Evolutionary conservation across 2,797 vertebrate genomes (phyloP), one percentile per base, ranked within the genome.

Genomic region (Rhyacichthys aspro): DNA sequence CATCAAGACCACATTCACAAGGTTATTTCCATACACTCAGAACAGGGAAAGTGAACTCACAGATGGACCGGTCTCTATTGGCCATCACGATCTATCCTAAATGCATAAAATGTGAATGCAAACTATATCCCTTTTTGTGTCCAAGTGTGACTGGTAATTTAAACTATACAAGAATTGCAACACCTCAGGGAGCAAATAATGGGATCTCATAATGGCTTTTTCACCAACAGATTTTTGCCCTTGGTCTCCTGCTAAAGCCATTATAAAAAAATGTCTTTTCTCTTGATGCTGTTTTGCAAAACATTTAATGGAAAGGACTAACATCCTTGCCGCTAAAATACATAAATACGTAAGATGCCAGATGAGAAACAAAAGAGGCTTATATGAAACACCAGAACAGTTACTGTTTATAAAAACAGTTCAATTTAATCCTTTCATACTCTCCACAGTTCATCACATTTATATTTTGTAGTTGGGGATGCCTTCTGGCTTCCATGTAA

Each of bases 361-460:
- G 18, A 44, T 10, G 9, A 10, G 19, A 15, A 32, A 8, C 11
- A 19, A 19, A 33, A 11, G 3, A 48, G 36, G 2, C 3, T 42
- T 46, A 12, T 41, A 59, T 59, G 41, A 82, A 75, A 67, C 15
- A 57, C n/a, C 9, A 50, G 8, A 57, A 53, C 33, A 4, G 74
- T 65, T 62, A 66, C 53, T 50, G 44, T 67, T 76, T 80, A 74
- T 59, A 80, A 83, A 87, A 85, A 82, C 37, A 59, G 11, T 66
- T 55, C 23, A 11, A 62, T 84, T 85, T 82, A 76, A 89, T 86
- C 14, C 70, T 67, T 81, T 72, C 39, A 53, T 48, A 78, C 63
- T 44, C 39, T 50, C 62, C 39, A 83, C 67, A 41, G 70, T 67
- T 58, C 58, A 82, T 67, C 74, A 77, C 64, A 78, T 66, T 55